Evolutionary conservation across 2,888 invertebrate species (phyloP), one percentile per base, ranked within the genome.

Genomic region (Fabriciana adippe): DNA sequence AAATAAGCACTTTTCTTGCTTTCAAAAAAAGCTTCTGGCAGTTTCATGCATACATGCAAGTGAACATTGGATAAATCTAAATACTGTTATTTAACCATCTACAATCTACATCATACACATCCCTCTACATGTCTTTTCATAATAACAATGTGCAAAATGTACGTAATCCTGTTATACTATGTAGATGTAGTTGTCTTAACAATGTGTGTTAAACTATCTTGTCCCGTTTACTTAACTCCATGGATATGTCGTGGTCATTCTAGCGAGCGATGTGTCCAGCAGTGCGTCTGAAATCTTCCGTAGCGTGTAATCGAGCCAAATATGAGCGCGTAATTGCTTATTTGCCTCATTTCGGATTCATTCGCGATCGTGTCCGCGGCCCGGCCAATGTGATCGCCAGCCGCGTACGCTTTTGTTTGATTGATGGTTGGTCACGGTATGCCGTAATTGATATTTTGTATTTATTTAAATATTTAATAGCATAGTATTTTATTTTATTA

Each of bases 301-400:
- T 81, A 83, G 65, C 79, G 82, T 80, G 86, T 84, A 88, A 90
- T 87, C 86, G 85, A 85, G 86, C 82, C 83, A 79, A 88, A 87
- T 87, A 85, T 83, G 86, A 83, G 81, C 85, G 82, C 80, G 80
- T 89, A 90, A 90, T 91, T 90, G 90, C 86, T 89, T 89, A 89
- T 90, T 90, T 90, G 90, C 89, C 86, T 89, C 88, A 89, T 90
- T 89, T 88, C 79, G 78, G 80, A 90, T 88, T 87, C 85, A 85
- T 81, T 83, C 84, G 81, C 81, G 81, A 82, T 77, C 75, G 76
- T 79, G 78, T 81, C 77, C 79, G 80, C 79, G 75, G 76, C 73
- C 76, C 76, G 73, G 75, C 73, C 69, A 75, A 79, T 78, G 76
- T 75, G 76, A 74, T 72, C 78, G 72, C 71, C 67, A 64, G 63